Percentiles rank a stretch among this genome's conserved stretches.
These are phyloP conservation scores for Polymixis lichenea DNA, from an alignment of 2,888 invertebrate species.

Conservation along the genomic window DNA sequence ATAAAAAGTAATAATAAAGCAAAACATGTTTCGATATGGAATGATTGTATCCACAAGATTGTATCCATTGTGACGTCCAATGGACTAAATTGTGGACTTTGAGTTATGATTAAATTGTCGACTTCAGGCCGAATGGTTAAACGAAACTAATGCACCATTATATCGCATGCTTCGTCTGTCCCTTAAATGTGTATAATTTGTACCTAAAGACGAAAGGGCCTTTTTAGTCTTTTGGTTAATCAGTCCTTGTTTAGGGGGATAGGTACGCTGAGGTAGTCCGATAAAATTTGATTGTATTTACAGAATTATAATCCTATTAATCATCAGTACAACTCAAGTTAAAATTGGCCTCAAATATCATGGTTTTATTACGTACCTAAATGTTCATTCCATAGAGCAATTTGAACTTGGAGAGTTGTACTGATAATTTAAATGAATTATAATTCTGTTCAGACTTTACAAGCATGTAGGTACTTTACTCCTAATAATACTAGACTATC, in stretches of 20 bases:
- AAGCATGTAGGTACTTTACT: background rate
- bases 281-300: background rate
- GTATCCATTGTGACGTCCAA: background rate
- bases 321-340: background rate
- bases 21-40: slow-evolving; percentile 24
- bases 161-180: background rate
- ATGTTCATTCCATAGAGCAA: background rate
- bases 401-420: background rate
- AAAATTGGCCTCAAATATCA: no score
- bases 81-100: slow-evolving; percentile 19
- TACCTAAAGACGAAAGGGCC: background rate
- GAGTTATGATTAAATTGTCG: background rate
- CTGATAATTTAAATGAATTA: background rate
- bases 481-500: background rate
- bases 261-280: background rate
- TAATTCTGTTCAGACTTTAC: background rate
- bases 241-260: background rate
- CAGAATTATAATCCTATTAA: background rate
- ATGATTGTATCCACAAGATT: background rate
- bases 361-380: background rate
- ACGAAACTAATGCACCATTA: background rate
- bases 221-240: background rate
- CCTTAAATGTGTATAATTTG: background rate
- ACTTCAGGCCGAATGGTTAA: background rate
- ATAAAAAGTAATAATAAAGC: slow-evolving; percentile 33